phyloP scores from a whole-genome alignment of 2,888 invertebrate genomes.

The Epinotia ramella region DNA sequence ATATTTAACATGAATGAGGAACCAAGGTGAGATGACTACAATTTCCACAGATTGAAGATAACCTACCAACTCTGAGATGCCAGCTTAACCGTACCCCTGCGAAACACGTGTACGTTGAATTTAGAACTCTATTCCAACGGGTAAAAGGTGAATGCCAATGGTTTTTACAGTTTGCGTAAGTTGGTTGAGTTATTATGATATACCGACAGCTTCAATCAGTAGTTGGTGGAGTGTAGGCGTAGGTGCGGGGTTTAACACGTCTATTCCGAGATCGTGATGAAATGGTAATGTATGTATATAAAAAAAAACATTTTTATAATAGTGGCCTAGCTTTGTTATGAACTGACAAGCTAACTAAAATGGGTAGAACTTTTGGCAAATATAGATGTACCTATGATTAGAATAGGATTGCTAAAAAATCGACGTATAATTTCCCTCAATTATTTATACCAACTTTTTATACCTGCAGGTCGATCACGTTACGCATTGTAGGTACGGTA shows the following conservation, averaged over 20 bases:
- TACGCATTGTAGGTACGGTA: no score
- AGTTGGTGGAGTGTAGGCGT: constrained; percentile 54
- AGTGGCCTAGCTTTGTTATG: constrained; percentile 12
- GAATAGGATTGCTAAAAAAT: no score
- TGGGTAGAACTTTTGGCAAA: not conserved
- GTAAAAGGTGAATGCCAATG: not conserved
- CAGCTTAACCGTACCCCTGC: not conserved
- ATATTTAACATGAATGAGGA: constrained; percentile 34
- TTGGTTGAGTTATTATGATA: constrained; percentile 53
- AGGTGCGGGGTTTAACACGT: constrained; percentile 54
- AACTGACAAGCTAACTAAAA: constrained; percentile 11
- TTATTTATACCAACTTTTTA: not conserved
- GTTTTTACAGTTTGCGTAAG: constrained; percentile 40
- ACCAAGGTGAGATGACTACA: constrained; percentile 51
- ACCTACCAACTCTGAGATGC: constrained; percentile 49
- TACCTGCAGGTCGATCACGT: no score
- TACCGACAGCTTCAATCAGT: constrained; percentile 67
- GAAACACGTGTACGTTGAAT: not conserved
- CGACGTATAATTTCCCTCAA: not conserved
- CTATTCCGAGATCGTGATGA: constrained; percentile 40
- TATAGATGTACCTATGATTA: no score
- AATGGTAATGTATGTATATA: constrained; percentile 36
- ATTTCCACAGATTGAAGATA: constrained; percentile 62
- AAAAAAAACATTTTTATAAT: no score
- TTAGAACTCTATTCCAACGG: not conserved